Base-by-base conservation (phyloP, 2,113 vertebrate species). In the Picathartes gymnocephalus region DNA sequence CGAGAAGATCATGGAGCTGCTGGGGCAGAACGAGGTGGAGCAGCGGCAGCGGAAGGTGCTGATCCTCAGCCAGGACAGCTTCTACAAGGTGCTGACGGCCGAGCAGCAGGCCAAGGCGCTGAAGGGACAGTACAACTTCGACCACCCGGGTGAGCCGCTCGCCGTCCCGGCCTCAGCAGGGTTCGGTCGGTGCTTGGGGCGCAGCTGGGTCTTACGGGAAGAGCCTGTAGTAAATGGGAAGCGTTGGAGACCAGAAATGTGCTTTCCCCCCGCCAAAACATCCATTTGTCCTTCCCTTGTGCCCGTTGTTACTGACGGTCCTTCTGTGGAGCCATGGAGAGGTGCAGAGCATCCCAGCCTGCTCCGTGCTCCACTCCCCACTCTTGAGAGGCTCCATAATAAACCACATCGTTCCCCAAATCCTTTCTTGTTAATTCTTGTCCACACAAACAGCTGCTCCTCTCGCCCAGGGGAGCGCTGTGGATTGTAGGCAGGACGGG, bases 1-100 rank as follows among this genome's bases (percentile, higher is more conserved):
- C 28, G 99, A 99, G 95, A 99, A 99, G 98, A 99, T 99, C 97
- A 99, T 99, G 99, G 99, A 99, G 98, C 98, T 99, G 47, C 98
- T 99, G 97, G 99, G 99, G 15, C 99, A 99, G 97, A 99, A 99
- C 81, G 98, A 99, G 87, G 99, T 99, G 94, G 99, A 99, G 68
- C 99, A 98, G 51, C 98, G 97, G 44, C 99, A 99, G 98, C 98
- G 99, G 72, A 98, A 99, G 94, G 98, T 99, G 69, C 98, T 98
- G 15, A 99, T 99, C 48, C 97, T 99, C 27, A 99, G 99, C 97
- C 99, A 99, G 95, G 99, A 99, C 97, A 96, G 99, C 47, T 99
- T 99, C 98, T 99, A 99, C 93, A 98, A 98, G 82, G 98, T 99
- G 53, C 98, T 99, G 88, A 99, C 98, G 1, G 87, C 98, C 3